Conservation (phyloP, 2,113 vertebrate species). For the Taxidea taxus region DNA sequence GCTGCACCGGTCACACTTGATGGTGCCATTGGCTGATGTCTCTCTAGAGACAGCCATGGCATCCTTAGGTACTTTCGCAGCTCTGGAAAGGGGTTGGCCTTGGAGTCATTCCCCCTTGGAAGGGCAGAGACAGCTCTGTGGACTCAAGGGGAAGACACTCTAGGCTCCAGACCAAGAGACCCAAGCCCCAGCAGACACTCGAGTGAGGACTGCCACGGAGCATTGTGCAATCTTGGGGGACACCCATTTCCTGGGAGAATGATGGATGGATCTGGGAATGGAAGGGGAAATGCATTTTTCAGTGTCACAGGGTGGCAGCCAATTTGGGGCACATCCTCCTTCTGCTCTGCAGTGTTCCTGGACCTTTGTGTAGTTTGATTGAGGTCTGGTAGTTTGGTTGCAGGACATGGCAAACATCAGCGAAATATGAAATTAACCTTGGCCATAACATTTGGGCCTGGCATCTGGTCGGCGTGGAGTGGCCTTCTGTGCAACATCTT, state of each 20-base stretch:
- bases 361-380: neutral
- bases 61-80: neutral
- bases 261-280: too few relatives aligned
- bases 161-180: neutral
- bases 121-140: neutral
- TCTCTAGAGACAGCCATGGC: neutral
- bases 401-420: neutral
- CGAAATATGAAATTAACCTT: neutral
- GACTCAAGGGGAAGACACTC: neutral
- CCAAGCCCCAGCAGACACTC: neutral
- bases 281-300: neutral
- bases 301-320: fast-evolving
- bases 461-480: neutral
- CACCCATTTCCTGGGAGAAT: neutral
- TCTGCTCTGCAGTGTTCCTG: fast-evolving
- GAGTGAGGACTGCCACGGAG: neutral
- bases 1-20: neutral
- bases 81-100: neutral
- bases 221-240: neutral
- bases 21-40: neutral
- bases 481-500: neutral
- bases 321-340: neutral
- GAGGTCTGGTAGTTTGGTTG: neutral
- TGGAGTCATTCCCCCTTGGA: neutral
- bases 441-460: neutral